Conservation (phyloP, 2,113 vertebrate species). For the Mesocricetus auratus region DNA sequence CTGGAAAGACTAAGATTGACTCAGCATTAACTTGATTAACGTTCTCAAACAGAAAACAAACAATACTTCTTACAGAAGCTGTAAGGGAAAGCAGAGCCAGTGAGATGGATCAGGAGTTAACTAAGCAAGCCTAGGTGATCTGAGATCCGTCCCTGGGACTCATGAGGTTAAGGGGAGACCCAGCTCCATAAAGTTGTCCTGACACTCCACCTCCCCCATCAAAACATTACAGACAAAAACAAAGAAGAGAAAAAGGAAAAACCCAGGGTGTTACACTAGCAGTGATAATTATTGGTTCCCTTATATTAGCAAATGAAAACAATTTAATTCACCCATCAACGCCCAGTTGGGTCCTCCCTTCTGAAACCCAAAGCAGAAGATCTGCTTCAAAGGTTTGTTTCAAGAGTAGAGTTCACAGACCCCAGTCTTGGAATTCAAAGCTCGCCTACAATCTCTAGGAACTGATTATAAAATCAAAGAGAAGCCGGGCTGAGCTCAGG, state of each 20-base stretch:
- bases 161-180: no score
- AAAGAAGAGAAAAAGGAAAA: background rate
- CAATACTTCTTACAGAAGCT: conserved; percentile 9
- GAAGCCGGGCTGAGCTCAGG: background rate
- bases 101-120: background rate
- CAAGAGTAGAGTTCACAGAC: conserved; percentile 1
- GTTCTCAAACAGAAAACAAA: conserved; percentile 3
- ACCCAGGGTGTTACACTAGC: background rate
- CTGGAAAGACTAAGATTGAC: background rate
- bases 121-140: background rate
- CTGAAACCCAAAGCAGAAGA: background rate
- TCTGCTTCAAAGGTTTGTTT: conserved; percentile 41
- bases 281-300: background rate
- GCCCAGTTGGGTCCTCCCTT: background rate
- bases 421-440: conserved; percentile 62
- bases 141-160: background rate
- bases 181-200: background rate
- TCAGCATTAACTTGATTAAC: background rate
- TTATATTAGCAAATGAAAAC: conserved; percentile 29
- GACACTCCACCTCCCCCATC: background rate
- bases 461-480: conserved; percentile 68
- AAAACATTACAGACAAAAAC: background rate
- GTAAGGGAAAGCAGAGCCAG: background rate
- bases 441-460: conserved; percentile 40
- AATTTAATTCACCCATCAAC: conserved; percentile 6